Evolutionary conservation across 2,113 vertebrate genomes (phyloP).

Genomic region (human (Homo sapiens)): DNA sequence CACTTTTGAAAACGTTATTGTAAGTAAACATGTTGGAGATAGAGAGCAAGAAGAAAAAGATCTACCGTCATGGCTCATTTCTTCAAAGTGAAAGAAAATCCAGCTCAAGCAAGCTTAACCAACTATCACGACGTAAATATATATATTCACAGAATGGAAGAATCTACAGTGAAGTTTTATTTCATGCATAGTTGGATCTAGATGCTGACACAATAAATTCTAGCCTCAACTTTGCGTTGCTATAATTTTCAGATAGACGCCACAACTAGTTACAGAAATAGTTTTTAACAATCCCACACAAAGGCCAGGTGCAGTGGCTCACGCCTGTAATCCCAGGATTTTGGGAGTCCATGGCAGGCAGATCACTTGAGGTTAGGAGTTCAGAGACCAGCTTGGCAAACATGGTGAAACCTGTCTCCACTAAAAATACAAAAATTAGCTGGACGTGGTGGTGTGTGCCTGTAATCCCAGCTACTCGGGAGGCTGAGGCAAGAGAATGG

Average conservation of each 20-base stretch:
- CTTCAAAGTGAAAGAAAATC: not conserved
- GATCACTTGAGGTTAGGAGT: no score
- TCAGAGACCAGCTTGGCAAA: no score
- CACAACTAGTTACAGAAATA: not conserved
- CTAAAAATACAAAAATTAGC: no score
- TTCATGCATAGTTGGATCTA: not conserved
- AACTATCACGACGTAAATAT: not conserved
- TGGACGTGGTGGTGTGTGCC: no score
- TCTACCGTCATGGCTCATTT: not conserved
- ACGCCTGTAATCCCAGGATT: no score
- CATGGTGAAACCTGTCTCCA: no score
- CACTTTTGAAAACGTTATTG: not conserved
- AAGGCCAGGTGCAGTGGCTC: no score
- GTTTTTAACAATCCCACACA: not conserved
- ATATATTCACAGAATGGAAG: not conserved
- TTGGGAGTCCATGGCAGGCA: no score
- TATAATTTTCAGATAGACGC: not conserved
- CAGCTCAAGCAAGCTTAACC: not conserved
- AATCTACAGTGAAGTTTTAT: not conserved
- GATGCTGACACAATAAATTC: not conserved
- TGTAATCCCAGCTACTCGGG: no score
- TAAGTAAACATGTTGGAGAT: not conserved
- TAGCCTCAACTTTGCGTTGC: not conserved
- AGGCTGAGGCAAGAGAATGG: no score
- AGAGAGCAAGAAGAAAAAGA: not conserved